These are phyloP conservation scores for Anabas testudineus DNA, from an alignment of 2,797 vertebrate genomes.

Conservation along the genomic window DNA sequence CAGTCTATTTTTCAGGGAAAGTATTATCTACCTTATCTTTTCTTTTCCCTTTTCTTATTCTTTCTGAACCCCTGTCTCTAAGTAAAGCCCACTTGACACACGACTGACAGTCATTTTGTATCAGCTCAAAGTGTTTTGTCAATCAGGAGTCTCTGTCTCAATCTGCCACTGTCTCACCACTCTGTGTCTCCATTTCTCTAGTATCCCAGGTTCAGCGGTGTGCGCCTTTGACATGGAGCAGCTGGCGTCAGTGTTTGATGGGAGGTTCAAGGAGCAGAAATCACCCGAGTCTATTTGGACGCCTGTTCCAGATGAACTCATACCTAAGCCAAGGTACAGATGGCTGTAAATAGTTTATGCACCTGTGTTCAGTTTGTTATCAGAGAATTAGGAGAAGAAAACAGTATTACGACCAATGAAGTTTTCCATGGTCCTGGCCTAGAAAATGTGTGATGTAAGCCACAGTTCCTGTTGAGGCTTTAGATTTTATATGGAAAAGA, in stretches of 20 bases:
- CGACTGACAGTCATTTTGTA: slow-evolving; percentile 39
- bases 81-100: slow-evolving; percentile 31
- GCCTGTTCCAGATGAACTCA: slow-evolving; percentile 91
- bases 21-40: slow-evolving; percentile 43
- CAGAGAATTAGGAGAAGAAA: slow-evolving; percentile 12
- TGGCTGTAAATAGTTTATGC: slow-evolving; percentile 47
- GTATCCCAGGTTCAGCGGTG: slow-evolving; percentile 95
- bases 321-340: slow-evolving; percentile 93
- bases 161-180: slow-evolving; percentile 28
- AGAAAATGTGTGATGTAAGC: slow-evolving; percentile 14
- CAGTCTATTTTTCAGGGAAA: slow-evolving; percentile 15
- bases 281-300: slow-evolving; percentile 98
- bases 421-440: neutral
- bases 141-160: slow-evolving; percentile 8
- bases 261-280: slow-evolving; percentile 97
- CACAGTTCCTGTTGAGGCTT: neutral
- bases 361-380: slow-evolving; percentile 44
- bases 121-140: slow-evolving; percentile 50
- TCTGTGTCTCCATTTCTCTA: slow-evolving; percentile 62
- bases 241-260: slow-evolving; percentile 91
- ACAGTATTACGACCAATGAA: slow-evolving; percentile 1
- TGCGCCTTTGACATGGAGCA: slow-evolving; percentile 97
- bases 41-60: slow-evolving; percentile 31
- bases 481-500: slow-evolving; percentile 13
- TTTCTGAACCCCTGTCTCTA: slow-evolving; percentile 9